Evolutionary conservation across 2,797 vertebrate genomes (phyloP).

Genomic region (Gouania willdenowi): DNA sequence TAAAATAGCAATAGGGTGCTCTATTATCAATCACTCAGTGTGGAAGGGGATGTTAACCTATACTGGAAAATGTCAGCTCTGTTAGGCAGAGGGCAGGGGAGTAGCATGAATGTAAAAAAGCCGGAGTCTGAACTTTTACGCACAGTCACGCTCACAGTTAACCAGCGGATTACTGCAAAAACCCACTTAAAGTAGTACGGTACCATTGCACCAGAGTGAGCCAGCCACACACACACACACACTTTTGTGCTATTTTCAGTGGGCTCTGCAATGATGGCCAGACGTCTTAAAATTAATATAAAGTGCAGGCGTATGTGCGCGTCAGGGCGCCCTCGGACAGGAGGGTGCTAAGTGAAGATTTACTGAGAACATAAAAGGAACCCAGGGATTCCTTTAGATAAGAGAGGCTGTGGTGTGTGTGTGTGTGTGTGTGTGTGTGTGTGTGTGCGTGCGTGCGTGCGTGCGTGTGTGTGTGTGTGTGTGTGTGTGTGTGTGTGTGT

Average conservation of each 20-base stretch:
- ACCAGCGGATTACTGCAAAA: too few relatives aligned
- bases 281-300: slow-evolving; percentile 11
- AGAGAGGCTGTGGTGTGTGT: slow-evolving; percentile 19
- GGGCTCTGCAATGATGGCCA: neutral
- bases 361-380: slow-evolving; percentile 57
- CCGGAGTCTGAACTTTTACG: slow-evolving; percentile 10
- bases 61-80: too few relatives aligned
- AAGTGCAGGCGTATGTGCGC: neutral
- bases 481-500: slow-evolving; percentile 11
- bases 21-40: too few relatives aligned
- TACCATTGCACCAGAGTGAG: too few relatives aligned
- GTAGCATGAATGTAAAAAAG: neutral
- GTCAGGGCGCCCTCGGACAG: slow-evolving; percentile 1
- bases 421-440: slow-evolving; percentile 1
- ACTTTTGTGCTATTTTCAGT: too few relatives aligned
- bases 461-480: slow-evolving; percentile 15
- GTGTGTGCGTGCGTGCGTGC: slow-evolving; percentile 18
- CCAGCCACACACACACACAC: too few relatives aligned
- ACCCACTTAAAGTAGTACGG: too few relatives aligned
- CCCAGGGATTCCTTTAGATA: slow-evolving; percentile 56
- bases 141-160: neutral
- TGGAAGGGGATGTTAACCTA: too few relatives aligned
- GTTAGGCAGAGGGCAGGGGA: neutral
- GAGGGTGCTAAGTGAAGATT: slow-evolving; percentile 41
- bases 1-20: too few relatives aligned